Percentiles rank a stretch among this genome's conserved stretches.
These are phyloP conservation scores for Hemiscyllium ocellatum DNA, from an alignment of 2,113 vertebrate genomes.

Conservation along the genomic window DNA sequence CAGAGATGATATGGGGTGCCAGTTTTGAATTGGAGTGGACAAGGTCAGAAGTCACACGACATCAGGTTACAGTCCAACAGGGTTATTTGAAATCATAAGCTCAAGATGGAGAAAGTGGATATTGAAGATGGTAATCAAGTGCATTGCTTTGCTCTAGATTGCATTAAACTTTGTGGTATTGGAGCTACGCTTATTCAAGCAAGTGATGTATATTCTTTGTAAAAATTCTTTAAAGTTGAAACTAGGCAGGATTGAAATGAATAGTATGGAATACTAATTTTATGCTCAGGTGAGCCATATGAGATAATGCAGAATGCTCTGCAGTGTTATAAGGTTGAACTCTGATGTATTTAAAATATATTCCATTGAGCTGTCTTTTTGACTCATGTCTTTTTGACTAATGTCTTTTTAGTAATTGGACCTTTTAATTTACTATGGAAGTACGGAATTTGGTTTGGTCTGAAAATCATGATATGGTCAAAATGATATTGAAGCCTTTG, in stretches of 20 bases:
- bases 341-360: neutral
- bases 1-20: too few relatives aligned
- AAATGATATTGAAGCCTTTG: neutral
- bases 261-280: neutral
- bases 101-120: neutral
- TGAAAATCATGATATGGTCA: neutral
- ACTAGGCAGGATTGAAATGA: neutral
- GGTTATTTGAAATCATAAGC: too few relatives aligned
- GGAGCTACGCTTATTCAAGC: neutral
- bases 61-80: too few relatives aligned
- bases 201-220: neutral
- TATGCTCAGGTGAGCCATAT: neutral
- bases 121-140: neutral
- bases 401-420: neutral
- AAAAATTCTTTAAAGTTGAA: neutral
- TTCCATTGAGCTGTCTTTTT: neutral
- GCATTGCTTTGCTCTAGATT: neutral
- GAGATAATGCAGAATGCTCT: neutral
- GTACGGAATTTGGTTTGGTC: neutral
- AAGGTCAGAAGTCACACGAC: too few relatives aligned
- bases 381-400: neutral
- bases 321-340: neutral
- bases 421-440: neutral
- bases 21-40: too few relatives aligned
- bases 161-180: neutral